A percentile compares a stretch with the other conserved stretches of the same genome.
Conservation (phyloP, 2,113 vertebrate species). For the Corynorhinus townsendii region DNA sequence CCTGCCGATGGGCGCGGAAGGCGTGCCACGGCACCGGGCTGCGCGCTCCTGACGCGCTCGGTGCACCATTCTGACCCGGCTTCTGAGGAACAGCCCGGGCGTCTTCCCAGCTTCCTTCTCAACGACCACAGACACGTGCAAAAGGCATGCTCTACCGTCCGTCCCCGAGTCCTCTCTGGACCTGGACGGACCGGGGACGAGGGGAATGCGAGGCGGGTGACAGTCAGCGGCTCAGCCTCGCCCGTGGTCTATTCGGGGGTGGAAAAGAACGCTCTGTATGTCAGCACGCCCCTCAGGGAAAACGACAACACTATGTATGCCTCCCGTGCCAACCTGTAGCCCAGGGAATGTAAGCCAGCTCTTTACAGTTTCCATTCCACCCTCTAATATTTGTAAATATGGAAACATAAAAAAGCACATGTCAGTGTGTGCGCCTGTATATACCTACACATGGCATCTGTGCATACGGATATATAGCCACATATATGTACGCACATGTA, state of each 20-base stretch:
- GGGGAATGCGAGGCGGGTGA: background rate
- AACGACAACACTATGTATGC: background rate
- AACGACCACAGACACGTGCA: too few relatives aligned
- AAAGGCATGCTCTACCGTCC: rapidly evolving
- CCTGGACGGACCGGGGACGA: background rate
- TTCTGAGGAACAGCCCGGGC: background rate
- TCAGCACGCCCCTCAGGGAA: background rate
- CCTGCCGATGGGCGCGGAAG: too few relatives aligned
- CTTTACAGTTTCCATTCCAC: background rate
- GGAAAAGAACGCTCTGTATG: background rate
- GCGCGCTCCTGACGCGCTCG: too few relatives aligned
- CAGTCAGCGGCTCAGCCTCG: background rate
- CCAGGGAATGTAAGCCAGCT: background rate
- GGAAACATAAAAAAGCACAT: background rate
- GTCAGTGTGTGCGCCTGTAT: too few relatives aligned
- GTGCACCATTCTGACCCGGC: background rate
- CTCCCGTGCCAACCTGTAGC: background rate
- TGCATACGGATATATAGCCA: background rate
- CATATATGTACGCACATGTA: background rate
- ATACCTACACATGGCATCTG: background rate
- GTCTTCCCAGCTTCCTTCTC: background rate
- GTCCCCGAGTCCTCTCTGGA: too few relatives aligned
- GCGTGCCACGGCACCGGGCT: too few relatives aligned
- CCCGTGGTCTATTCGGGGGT: background rate
- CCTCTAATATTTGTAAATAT: background rate